Evolutionary conservation across 2,797 vertebrate genomes (phyloP).

Genomic region (Meda fulgida): DNA sequence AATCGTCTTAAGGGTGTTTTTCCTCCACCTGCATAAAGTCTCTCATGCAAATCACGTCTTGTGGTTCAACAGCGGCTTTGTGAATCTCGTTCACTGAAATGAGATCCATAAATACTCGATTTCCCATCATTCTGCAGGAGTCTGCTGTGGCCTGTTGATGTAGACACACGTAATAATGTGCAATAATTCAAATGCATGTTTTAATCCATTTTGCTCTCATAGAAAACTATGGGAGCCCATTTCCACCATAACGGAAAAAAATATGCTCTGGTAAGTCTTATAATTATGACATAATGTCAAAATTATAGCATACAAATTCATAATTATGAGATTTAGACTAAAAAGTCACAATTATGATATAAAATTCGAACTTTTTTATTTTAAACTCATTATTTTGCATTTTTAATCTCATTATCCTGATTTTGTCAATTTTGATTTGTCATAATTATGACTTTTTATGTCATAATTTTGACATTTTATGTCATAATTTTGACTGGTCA

Average conservation of each 20-base stretch:
- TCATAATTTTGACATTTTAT: too few relatives aligned
- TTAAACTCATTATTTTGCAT: background rate
- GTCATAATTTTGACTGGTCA: background rate
- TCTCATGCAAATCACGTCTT: conserved; percentile 70
- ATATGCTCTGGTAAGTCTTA: background rate
- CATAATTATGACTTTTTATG: background rate
- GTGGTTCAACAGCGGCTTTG: conserved; percentile 57
- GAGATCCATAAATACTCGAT: conserved; percentile 65
- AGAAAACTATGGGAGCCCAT: background rate
- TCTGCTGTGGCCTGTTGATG: conserved; percentile 66
- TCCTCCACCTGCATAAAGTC: conserved; percentile 72
- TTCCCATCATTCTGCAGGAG: conserved; percentile 71
- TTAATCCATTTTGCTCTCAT: background rate
- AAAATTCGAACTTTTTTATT: too few relatives aligned
- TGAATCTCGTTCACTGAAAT: conserved; percentile 64
- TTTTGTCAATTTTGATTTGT: too few relatives aligned
- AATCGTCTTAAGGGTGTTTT: background rate
- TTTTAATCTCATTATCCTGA: background rate
- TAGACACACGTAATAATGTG: background rate
- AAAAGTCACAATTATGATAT: background rate
- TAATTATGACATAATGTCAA: background rate
- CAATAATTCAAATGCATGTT: background rate
- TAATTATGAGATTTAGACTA: background rate
- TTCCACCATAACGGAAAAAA: background rate
- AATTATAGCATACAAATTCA: background rate